Base-by-base conservation (phyloP, 1,140 invertebrate genomes). In the Wasmannia auropunctata region DNA sequence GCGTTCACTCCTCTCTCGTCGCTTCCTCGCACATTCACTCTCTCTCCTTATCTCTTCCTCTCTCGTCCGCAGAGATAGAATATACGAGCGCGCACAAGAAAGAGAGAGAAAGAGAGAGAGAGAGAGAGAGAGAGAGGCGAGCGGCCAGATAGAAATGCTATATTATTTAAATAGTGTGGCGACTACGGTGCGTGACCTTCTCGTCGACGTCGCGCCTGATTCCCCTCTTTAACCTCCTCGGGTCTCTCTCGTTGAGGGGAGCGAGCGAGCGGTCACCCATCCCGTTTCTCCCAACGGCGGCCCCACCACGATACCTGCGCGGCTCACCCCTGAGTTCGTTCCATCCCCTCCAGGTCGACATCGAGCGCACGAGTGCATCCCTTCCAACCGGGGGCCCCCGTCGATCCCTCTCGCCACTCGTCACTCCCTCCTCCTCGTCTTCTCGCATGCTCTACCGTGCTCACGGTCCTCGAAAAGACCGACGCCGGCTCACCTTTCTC, bases 161-260 rank as follows among this genome's bases (percentile, higher is more conserved):
- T 91, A 92, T 92, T 92, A 92, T 92, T 92, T 92, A 92, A 92
- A 92, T 92, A 92, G 85, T 92, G 91, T 91, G 91, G 92, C 92
- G 91, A 91, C 92, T 91, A 85, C 86, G 67, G 89, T 92, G 92
- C 91, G 91, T 92, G 92, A 92, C 92, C 92, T 92, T 92, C 92
- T 91, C 91, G 92, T 92, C 92, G 92, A 92, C 91, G 88, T 90
- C 87, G 77, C 88, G 80, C 88, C 89, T 88, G 88, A 89, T 89
- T 89, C 91, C 86, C 88, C 77, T 88, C 76, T 72, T 86, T 86
- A 88, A 88, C 83, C 80, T 90, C 91, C 74, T 87, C 86, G 6
- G n/a, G 19, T 70, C 60, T 76, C 62, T 70, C 80, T 70, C 69
- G 58, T 54, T 56, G 72, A 88, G 85, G n/a, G 67, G 87, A 86